phyloP scores from a whole-genome alignment of 2,797 vertebrate genomes.

The Jordanella pulchra region DNA sequence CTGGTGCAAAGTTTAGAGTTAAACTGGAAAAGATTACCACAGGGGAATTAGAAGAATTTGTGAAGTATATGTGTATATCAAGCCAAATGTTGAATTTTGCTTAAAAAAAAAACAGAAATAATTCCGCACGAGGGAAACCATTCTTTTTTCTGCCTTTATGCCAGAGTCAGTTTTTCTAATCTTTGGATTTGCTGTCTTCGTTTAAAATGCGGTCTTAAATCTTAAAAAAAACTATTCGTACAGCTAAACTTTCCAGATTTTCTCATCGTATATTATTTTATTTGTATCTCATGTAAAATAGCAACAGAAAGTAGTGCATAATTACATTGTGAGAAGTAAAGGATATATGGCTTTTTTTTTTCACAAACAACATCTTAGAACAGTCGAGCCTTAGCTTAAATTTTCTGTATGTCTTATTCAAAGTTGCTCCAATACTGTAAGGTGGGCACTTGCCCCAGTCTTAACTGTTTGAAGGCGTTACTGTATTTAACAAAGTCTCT shows the following conservation, averaged over 20 bases:
- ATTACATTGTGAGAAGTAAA: neutral
- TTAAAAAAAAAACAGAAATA: slow-evolving; percentile 16
- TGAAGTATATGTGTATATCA: slow-evolving; percentile 37
- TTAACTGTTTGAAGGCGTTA: too few relatives aligned
- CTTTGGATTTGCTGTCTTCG: slow-evolving; percentile 9
- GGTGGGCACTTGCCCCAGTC: too few relatives aligned
- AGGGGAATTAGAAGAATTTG: slow-evolving; percentile 42
- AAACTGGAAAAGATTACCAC: slow-evolving; percentile 7
- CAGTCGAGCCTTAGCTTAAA: neutral
- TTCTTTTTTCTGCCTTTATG: slow-evolving; percentile 18
- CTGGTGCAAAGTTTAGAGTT: slow-evolving; percentile 17
- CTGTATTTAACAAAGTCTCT: too few relatives aligned
- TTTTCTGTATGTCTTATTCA: too few relatives aligned
- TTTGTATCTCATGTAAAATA: neutral
- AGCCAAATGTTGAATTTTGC: slow-evolving; percentile 56
- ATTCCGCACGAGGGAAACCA: slow-evolving; percentile 16
- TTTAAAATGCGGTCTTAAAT: neutral
- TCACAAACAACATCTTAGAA: neutral
- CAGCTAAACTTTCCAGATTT: neutral
- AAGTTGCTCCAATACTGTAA: too few relatives aligned
- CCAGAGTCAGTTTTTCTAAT: slow-evolving; percentile 13
- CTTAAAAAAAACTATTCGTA: neutral
- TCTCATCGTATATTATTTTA: neutral
- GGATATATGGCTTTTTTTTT: neutral
- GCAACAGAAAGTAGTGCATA: neutral